These are phyloP conservation scores for Stomorhina lunata DNA, from an alignment of 2,888 invertebrate genomes.

Conservation along the genomic window DNA sequence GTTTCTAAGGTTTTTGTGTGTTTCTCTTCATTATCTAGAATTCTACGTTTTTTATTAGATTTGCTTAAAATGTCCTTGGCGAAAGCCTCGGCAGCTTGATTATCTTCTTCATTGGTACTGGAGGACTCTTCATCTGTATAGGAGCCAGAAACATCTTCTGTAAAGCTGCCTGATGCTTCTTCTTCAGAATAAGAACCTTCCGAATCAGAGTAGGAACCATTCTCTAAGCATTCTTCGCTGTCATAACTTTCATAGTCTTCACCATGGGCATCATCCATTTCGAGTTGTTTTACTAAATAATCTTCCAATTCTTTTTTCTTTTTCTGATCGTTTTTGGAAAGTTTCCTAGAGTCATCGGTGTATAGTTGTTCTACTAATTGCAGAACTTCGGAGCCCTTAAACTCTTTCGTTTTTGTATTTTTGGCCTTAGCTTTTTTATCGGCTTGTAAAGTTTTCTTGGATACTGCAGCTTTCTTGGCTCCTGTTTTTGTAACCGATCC, in stretches of 20 bases:
- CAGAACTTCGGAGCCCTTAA: slow-evolving; percentile 30
- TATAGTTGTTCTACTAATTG: slow-evolving; percentile 46
- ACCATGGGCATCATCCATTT: slow-evolving; percentile 2
- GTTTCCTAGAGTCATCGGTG: slow-evolving; percentile 35
- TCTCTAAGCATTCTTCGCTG: not conserved
- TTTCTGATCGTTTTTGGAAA: slow-evolving; percentile 59
- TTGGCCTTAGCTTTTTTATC: not conserved
- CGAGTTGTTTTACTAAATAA: slow-evolving; percentile 55
- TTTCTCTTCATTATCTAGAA: not conserved
- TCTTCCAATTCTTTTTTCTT: slow-evolving; percentile 62
- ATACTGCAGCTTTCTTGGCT: not conserved
- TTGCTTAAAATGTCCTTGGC: not conserved
- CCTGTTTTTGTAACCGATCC: not conserved
- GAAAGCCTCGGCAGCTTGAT: not conserved
- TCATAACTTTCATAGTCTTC: slow-evolving; percentile 26
- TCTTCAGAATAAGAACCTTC: slow-evolving; percentile 30
- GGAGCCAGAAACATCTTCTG: not conserved
- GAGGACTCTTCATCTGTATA: not conserved
- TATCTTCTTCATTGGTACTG: slow-evolving; percentile 25
- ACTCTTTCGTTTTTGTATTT: too few species aligned
- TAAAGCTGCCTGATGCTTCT: slow-evolving; percentile 8
- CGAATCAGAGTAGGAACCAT: not conserved
- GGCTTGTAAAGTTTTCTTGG: too few species aligned
- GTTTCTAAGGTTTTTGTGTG: not conserved
- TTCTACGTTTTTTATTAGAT: slow-evolving; percentile 42